Base-by-base conservation (phyloP, 2,888 invertebrate species). In the Acleris cristana region DNA sequence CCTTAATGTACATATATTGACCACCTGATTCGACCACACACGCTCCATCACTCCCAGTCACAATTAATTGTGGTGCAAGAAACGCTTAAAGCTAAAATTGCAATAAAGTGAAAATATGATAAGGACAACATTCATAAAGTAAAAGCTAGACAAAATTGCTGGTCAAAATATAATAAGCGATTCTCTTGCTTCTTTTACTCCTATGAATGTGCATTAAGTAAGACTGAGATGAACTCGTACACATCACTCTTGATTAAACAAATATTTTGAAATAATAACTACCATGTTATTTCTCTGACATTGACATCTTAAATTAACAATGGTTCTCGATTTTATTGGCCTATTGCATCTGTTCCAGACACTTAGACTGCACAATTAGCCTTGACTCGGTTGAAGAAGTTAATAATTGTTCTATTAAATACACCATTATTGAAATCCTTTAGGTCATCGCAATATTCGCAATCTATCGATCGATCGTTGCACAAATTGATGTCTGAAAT, bases 11-110 rank as follows among this genome's bases (percentile, higher is more conserved):
- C 52, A 21, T 66, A 62, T 56, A 66, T 66, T 34, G 52, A 62
- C 52, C 62, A 66, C 57, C 58, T 58, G 58, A 67, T 54, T 40
- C 23, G 67, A 53, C 62, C 62, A 67, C 67, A 63, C 63, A 63
- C 53, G 56, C n/a, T 34, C 44, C 21, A 52, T 45, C 21, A 67
- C 67, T 57, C 67, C 58, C 52, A 21, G 53, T 67, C 19, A 49
- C 53, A 58, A 58, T 48, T 54, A 54, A 67, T 40, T 26, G 23
- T 53, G 48, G 61, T 66, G 67, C 53, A 67, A 62, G 57, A 57
- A 66, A 52, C 52, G 62, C 57, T 57, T 40, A 40, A n/a, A 62
- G 58, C 49, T 45, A 63, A 52, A 61, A 56, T 34, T 56, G 34
- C 61, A 34, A 45, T 21, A 56, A n/a, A 44, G 21, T 8, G 3